A percentile compares a stretch with the other conserved stretches of the same genome.
These are phyloP conservation scores for Myotis daubentonii DNA, from an alignment of 2,797 vertebrate species.

Conservation along the genomic window DNA sequence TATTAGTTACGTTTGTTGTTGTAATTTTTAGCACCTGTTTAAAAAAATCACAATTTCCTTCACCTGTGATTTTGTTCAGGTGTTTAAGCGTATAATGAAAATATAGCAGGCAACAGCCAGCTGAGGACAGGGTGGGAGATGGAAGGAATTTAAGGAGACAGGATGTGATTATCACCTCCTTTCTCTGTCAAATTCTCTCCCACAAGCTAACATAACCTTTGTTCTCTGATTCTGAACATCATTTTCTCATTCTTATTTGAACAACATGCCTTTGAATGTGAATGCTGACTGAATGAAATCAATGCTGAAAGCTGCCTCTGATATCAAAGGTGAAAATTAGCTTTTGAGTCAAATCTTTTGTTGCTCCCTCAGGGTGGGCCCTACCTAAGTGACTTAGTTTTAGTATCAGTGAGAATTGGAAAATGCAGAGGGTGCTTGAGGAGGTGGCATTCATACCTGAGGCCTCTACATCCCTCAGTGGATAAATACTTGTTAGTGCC, in stretches of 20 bases:
- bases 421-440: background rate
- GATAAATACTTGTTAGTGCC: background rate
- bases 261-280: background rate
- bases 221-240: background rate
- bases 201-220: background rate
- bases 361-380: background rate
- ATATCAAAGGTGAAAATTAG: conserved; percentile 4
- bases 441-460: background rate
- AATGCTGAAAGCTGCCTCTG: background rate
- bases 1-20: background rate
- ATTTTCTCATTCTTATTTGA: conserved; percentile 19
- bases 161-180: background rate
- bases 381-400: background rate
- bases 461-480: background rate
- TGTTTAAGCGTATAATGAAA: conserved; percentile 30
- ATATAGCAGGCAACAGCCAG: background rate
- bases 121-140: background rate
- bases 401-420: background rate
- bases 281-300: background rate
- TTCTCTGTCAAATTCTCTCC: background rate
- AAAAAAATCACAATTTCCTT: conserved; percentile 16
- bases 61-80: conserved; percentile 1
- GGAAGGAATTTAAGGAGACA: background rate
- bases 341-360: conserved; percentile 11
- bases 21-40: conserved; percentile 14